These are phyloP conservation scores for Macrostomum cliftonense DNA, from an alignment of 2,888 invertebrate species.

Conservation along the genomic window DNA sequence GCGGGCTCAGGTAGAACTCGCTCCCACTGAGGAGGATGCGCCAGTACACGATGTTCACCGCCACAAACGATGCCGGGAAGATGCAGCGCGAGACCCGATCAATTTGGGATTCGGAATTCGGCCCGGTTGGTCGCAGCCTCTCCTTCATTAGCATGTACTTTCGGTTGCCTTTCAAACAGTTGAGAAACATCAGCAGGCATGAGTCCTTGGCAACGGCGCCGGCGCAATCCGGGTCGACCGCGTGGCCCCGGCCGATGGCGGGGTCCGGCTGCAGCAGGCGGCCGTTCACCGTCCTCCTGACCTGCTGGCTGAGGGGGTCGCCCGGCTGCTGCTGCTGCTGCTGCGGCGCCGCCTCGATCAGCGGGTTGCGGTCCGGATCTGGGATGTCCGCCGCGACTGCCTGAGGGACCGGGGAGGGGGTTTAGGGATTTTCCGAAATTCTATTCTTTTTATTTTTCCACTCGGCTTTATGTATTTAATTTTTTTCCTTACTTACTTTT, in stretches of 20 bases:
- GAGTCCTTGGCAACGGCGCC: conserved; percentile 6
- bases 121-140: conserved; percentile 7
- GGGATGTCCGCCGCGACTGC: too few relatives aligned
- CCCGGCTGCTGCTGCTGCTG: too few relatives aligned
- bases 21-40: too few relatives aligned
- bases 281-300: conserved; percentile 2
- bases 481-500: too few relatives aligned
- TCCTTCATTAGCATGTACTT: conserved; percentile 13
- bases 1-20: too few relatives aligned
- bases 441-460: too few relatives aligned
- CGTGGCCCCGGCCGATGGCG: too few relatives aligned
- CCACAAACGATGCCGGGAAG: conserved; percentile 15
- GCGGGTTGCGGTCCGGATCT: neutral
- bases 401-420: too few relatives aligned
- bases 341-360: neutral
- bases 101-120: conserved; percentile 15
- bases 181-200: conserved; percentile 15
- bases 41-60: conserved; percentile 16
- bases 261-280: conserved; percentile 7
- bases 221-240: too few relatives aligned
- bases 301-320: too few relatives aligned
- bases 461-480: too few relatives aligned
- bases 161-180: conserved; percentile 14
- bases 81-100: conserved; percentile 15
- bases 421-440: too few relatives aligned